Base-by-base conservation (phyloP, 1,140 invertebrate genomes). In the Atta texana region DNA sequence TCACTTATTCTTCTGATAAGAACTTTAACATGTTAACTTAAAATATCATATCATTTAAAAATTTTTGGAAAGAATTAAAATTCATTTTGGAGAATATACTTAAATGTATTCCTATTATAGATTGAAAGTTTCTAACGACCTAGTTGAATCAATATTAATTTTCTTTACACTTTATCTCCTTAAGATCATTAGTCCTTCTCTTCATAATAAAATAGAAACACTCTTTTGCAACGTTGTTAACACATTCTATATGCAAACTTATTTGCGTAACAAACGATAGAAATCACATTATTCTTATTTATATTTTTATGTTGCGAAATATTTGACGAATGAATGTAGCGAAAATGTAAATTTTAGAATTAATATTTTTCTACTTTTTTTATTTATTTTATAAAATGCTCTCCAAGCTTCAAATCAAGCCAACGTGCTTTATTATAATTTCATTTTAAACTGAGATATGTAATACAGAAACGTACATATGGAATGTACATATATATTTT, bases 341-440 rank as follows among this genome's bases (percentile, higher is more conserved):
- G 4, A 44, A 44, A 44, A 74, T 51, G 8, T 63, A 34, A 61
- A 57, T 18, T 74, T 61, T 14, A 24, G 16, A 44, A 84, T 63
- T 61, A 84, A 61, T 44, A 61, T 75, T 84, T 61, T 71, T 59
- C 16, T 51, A 75, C 44, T 61, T 51, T 68, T 24, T 39, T 80
- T 18, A 34, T 75, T 51, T 14, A 8, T n/a, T 14, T 2, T 7
- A 24, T 16, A 28, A 39, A 74, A 82, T 49, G 7, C 7, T 82
- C 24, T 82, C n/a, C 8, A 49, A 44, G 78, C 64, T 71, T 55
- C 21, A 18, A 57, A 72, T 72, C 57, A 24, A 72, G 18, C 16
- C 14, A 21, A 55, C 53, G 12, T 28, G 34, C 55, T 59, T 44
- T 49, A 82, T 82, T n/a, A n/a, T 39, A 82, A 82, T 21, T 49